These are phyloP conservation scores for Oligia fasciuncula DNA, from an alignment of 2,888 invertebrate species.

Conservation along the genomic window DNA sequence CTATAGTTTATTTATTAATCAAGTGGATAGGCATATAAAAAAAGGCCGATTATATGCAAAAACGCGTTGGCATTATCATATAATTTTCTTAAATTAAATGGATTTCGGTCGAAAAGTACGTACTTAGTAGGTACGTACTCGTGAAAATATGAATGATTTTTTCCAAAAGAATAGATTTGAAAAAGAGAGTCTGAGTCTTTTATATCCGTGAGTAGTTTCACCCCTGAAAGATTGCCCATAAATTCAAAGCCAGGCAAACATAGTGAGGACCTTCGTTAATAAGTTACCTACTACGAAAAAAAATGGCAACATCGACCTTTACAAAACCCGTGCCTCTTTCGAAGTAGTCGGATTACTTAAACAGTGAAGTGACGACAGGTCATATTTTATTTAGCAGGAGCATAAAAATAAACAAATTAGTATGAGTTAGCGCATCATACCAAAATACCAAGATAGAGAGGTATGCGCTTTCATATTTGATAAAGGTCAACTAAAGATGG, in stretches of 20 bases:
- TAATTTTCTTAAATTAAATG: background rate
- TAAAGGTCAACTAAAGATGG: constrained; percentile 53
- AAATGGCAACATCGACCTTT: constrained; percentile 7
- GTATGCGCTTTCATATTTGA: constrained; percentile 47
- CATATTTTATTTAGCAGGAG: constrained; percentile 40
- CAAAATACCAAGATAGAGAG: constrained; percentile 32
- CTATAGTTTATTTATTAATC: background rate
- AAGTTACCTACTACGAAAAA: background rate
- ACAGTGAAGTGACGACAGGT: constrained; percentile 17
- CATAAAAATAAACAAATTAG: constrained; percentile 46
- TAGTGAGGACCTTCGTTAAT: background rate
- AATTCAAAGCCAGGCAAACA: background rate
- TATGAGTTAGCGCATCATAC: constrained; percentile 47
- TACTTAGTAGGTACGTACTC: background rate
- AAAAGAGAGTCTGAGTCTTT: background rate
- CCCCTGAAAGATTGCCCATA: background rate
- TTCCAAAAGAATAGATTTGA: too few relatives aligned
- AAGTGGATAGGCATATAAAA: background rate
- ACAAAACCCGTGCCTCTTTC: constrained; percentile 2
- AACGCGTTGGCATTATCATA: background rate
- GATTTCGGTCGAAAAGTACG: background rate
- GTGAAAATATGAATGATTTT: background rate
- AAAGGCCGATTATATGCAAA: background rate
- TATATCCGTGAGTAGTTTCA: background rate
- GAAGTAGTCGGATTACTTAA: constrained; percentile 27